Evolutionary conservation across 92 coral and sea anemone species (phyloP).

Genomic region (Hydrozoanthus gracilis): DNA sequence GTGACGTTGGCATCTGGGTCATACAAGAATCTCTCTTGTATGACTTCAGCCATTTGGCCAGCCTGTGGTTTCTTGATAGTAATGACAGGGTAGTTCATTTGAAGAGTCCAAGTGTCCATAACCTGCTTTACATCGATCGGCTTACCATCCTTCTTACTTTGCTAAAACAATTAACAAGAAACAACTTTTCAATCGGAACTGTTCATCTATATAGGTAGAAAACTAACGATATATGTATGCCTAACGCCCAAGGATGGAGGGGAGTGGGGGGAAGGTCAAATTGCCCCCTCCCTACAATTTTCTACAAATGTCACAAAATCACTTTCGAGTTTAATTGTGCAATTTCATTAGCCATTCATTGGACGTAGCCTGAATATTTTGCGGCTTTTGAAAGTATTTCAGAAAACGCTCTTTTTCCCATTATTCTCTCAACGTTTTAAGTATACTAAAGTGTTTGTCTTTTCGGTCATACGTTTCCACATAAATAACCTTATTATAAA

Average conservation of each 20-base stretch:
- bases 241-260: background rate
- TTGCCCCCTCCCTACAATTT: too few relatives aligned
- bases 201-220: background rate
- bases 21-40: slow-evolving; percentile 43
- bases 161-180: background rate
- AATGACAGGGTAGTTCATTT: slow-evolving; percentile 49
- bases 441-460: too few relatives aligned
- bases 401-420: too few relatives aligned
- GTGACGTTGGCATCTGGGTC: slow-evolving; percentile 37
- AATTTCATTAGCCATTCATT: too few relatives aligned
- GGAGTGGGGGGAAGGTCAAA: background rate
- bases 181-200: background rate
- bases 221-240: too few relatives aligned
- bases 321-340: too few relatives aligned
- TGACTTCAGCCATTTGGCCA: background rate
- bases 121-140: slow-evolving; percentile 22
- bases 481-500: too few relatives aligned
- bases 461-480: too few relatives aligned
- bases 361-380: background rate
- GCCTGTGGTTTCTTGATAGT: slow-evolving; percentile 32
- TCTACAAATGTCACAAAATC: too few relatives aligned
- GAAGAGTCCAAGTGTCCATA: slow-evolving; percentile 53
- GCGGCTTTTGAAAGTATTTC: too few relatives aligned
- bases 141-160: background rate
- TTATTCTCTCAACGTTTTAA: too few relatives aligned